Conservation (phyloP, 2,113 vertebrate species). For the Lepus timidus region DNA sequence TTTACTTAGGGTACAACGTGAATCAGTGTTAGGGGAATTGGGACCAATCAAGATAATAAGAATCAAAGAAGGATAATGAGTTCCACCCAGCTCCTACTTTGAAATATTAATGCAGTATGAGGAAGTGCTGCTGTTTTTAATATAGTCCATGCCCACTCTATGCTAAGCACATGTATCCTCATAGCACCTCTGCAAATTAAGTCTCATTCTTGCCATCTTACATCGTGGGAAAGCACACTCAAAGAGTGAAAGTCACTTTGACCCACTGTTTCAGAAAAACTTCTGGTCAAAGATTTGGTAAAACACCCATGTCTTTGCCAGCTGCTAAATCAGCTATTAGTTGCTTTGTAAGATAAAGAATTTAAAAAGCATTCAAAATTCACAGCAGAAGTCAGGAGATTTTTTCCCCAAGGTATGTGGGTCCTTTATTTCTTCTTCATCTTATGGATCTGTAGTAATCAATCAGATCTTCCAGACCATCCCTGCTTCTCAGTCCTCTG, state of each 20-base stretch:
- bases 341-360: not conserved
- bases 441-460: not conserved
- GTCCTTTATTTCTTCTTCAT: not conserved
- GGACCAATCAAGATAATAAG: slow-evolving; percentile 11
- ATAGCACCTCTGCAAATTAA: not conserved
- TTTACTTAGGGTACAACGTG: not conserved
- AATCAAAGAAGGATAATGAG: not conserved
- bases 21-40: not conserved
- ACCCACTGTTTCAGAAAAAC: not conserved
- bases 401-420: not conserved
- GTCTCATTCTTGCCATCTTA: not conserved
- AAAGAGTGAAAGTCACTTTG: not conserved
- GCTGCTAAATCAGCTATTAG: not conserved
- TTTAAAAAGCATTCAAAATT: not conserved
- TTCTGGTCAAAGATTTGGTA: not conserved
- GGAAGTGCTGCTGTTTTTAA: not conserved
- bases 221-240: not conserved
- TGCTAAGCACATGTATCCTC: not conserved
- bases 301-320: not conserved
- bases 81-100: not conserved
- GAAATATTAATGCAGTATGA: not conserved
- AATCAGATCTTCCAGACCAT: not conserved
- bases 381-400: not conserved
- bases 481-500: slow-evolving; percentile 7
- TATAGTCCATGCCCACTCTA: not conserved